Evolutionary conservation across 2,113 vertebrate species (phyloP).

Genomic region (Bostrychus sinensis): DNA sequence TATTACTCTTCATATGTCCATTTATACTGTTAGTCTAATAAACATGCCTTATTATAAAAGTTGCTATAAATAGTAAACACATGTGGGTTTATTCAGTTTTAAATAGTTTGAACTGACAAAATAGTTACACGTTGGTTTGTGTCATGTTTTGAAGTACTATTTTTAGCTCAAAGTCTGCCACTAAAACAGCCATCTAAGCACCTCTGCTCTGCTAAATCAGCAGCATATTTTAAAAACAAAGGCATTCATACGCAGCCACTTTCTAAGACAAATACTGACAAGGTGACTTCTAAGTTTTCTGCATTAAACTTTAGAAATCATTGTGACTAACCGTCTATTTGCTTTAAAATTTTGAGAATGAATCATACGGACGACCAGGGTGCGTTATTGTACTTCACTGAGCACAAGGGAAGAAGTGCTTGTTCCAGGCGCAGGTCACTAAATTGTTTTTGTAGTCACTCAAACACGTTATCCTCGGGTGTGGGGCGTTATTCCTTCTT

Average conservation of each 20-base stretch:
- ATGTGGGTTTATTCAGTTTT: not conserved
- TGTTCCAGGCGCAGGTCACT: conserved; percentile 45
- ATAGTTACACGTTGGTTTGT: conserved; percentile 14
- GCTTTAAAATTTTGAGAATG: conserved; percentile 35
- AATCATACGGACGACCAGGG: conserved; percentile 43
- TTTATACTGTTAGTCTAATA: not conserved
- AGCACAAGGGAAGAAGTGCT: conserved; percentile 40
- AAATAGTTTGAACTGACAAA: conserved; percentile 8
- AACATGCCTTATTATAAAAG: not conserved
- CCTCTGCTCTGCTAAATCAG: conserved; percentile 39
- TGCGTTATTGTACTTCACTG: conserved; percentile 35
- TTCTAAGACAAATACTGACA: conserved; percentile 20
- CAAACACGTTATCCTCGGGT: conserved; percentile 43
- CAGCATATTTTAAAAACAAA: conserved; percentile 19
- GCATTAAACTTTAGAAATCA: conserved; percentile 20
- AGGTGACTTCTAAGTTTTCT: conserved; percentile 37
- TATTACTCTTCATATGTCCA: not conserved
- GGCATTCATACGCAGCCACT: conserved; percentile 19
- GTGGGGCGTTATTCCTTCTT: conserved; percentile 51
- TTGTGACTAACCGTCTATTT: conserved; percentile 52
- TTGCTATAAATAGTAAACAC: not conserved
- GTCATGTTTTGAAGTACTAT: conserved; percentile 31
- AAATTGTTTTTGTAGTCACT: conserved; percentile 30
- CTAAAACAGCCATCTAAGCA: conserved; percentile 21
- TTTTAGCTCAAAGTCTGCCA: conserved; percentile 32